Base-by-base conservation (phyloP, 2,113 vertebrate genomes). In the Lepisosteus oculatus region DNA sequence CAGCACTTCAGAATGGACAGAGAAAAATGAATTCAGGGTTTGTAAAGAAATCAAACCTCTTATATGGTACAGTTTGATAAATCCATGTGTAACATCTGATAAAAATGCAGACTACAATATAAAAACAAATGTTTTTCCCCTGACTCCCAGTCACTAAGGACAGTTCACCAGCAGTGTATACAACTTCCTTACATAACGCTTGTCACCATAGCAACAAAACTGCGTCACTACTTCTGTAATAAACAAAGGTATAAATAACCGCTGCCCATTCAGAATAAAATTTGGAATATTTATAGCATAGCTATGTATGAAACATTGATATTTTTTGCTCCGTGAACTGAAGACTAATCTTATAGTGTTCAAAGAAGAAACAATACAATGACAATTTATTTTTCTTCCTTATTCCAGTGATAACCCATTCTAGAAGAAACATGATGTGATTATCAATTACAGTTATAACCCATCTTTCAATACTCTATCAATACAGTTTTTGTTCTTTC, bases 181-280 rank as follows among this genome's bases (percentile, higher is more conserved):
- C 71, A 81, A 82, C 77, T 77, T 85, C 73, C 75, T 77, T 76
- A 85, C 54, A 63, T 70, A 77, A 79, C 43, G 15, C 82, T 75
- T 78, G 12, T 57, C 80, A 68, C 80, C 79, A 82, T 71, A 78
- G 84, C 77, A 87, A 87, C 78, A n/a, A 63, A 77, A 73, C 51
- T 4, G 65, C 61, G 76, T 74, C 78, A 73, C 57, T 64, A 8
- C 0, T 1, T 59, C 68, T 6, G 0, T 12, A 75, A 51, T 29
- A 79, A 70, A 56, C 56, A 61, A 61, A 55, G 67, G 67, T 47
- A 2, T 47, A 68, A 68, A 68, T 54, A 61, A 68, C 67, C 14
- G 47, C 17, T 56, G 55, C 41, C n/a, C n/a, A 56, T 14, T 17
- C 17, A 54, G 14, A 8, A 56, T 56, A 6, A 68, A 56, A 68